Percentiles rank a stretch among this genome's conserved stretches.
These are phyloP conservation scores for Agrypnus murinus DNA, from an alignment of 2,888 invertebrate genomes.

Conservation along the genomic window DNA sequence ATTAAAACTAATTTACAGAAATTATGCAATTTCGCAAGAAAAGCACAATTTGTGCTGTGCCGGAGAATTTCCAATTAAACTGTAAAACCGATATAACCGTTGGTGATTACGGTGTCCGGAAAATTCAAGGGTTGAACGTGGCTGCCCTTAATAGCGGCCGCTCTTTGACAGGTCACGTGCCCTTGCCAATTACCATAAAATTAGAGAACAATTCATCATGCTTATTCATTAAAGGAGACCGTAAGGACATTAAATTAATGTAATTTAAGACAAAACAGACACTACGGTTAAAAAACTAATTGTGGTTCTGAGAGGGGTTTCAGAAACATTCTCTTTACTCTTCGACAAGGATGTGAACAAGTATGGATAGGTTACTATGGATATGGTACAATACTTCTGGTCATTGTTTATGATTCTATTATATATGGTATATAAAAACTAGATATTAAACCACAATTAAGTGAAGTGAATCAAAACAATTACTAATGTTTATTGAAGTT, in stretches of 20 bases:
- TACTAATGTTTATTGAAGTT: too few relatives aligned
- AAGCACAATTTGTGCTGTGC: slow-evolving; percentile 38
- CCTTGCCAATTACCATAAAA: slow-evolving; percentile 43
- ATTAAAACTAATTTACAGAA: slow-evolving; percentile 16
- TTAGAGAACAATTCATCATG: slow-evolving; percentile 45
- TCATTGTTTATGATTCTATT: too few relatives aligned
- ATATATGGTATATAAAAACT: too few relatives aligned
- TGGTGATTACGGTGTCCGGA: slow-evolving; percentile 41
- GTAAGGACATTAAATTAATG: slow-evolving; percentile 40
- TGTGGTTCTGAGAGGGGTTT: slow-evolving; percentile 10
- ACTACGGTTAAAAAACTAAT: slow-evolving; percentile 30
- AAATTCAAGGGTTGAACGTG: slow-evolving; percentile 48
- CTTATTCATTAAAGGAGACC: slow-evolving; percentile 40
- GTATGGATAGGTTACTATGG: too few relatives aligned
- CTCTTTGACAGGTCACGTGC: slow-evolving; percentile 48
- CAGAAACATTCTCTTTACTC: slow-evolving; percentile 7
- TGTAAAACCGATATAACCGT: slow-evolving; percentile 44
- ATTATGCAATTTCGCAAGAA: slow-evolving; percentile 30
- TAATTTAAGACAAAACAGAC: slow-evolving; percentile 39
- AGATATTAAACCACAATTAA: too few relatives aligned
- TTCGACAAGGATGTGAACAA: too few relatives aligned
- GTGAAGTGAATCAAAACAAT: too few relatives aligned
- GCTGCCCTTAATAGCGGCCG: slow-evolving; percentile 43
- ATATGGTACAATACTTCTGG: too few relatives aligned
- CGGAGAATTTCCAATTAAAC: slow-evolving; percentile 44